Base-by-base conservation (phyloP, 2,797 vertebrate genomes). In the Clamator glandarius region DNA sequence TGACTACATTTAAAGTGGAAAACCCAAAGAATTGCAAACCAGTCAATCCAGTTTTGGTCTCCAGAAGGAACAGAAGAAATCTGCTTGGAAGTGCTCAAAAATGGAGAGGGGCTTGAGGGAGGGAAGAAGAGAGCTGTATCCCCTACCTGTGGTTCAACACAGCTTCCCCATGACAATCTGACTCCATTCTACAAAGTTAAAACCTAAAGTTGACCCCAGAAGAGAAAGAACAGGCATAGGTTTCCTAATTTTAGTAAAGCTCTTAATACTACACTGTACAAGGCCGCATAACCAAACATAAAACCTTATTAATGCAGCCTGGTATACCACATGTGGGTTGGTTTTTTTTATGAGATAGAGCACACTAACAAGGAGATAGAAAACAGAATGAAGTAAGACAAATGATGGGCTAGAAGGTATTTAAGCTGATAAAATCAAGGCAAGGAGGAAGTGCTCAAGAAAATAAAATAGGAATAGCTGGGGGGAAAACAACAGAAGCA, bases 11-110 rank as follows among this genome's bases (percentile, higher is more conserved):
- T 69, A n/a, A 79, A 67, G 58, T 23, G 19, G 39, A 59, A 57
- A 41, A 14, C 25, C 9, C 2, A 1, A 11, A 28, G 41, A 74
- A 61, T 1, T 0, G 1, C 19, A 7, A 25, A 26, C 1, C 74
- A 50, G n/a, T 7, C 44, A 57, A 6, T 13, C 10, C 20, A 11
- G 19, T 14, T 23, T 21, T 68, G 75, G 33, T 6, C 13, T 31
- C 62, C 52, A 62, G 28, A 26, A 26, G 19, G 9, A 52, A 28
- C 4, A 35, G 17, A 41, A 59, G 26, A 20, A 87, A 39, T 17
- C 51, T 69, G 12, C 39, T 68, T 19, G 14, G 15, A 73, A 89
- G 15, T 5, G 9, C 35, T 16, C 5, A 66, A 39, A 72, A 83
- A 21, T 1, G 6, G 9, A 25, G 18, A 54, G 54, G 4, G 35